Conservation (phyloP, 2,113 vertebrate genomes). For the Helogale parvula region DNA sequence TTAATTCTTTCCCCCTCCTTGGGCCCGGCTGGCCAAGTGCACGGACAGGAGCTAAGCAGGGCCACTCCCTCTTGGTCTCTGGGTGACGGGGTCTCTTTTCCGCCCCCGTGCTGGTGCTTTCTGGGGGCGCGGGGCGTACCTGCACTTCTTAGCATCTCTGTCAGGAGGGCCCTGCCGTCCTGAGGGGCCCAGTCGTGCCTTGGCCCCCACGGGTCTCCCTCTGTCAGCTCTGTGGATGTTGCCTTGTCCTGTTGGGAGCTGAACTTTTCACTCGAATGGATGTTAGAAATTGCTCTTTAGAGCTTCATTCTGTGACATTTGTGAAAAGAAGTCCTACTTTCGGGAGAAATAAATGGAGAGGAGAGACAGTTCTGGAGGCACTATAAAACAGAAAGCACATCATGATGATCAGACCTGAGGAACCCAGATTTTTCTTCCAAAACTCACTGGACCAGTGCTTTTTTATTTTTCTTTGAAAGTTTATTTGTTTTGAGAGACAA, state of each 20-base stretch:
- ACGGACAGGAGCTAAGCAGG: background rate
- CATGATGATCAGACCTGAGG: background rate
- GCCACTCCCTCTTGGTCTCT: background rate
- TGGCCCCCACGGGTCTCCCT: background rate
- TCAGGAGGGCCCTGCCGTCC: background rate
- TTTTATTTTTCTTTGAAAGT: too few relatives aligned
- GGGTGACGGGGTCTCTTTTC: background rate
- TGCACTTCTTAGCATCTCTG: background rate
- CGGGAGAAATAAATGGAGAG: constrained; percentile 42
- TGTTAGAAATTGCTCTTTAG: background rate
- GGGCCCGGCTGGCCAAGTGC: background rate
- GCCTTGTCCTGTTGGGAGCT: constrained; percentile 38
- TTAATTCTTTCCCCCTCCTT: constrained; percentile 66
- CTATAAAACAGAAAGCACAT: background rate
- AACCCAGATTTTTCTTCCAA: background rate
- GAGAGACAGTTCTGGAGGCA: background rate
- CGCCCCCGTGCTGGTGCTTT: background rate
- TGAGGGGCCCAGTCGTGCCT: background rate
- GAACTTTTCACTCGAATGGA: constrained; percentile 55
- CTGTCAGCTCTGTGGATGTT: constrained; percentile 24
- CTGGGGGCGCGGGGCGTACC: background rate
- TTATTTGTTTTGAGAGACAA: too few relatives aligned
- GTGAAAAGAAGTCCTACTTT: constrained; percentile 26
- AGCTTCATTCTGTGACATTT: constrained; percentile 47
- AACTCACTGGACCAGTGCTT: background rate